A percentile compares a stretch with the other conserved stretches of the same genome.
phyloP scores from a whole-genome alignment of 2,888 invertebrate genomes.

The Hydroisotoma schaefferi region DNA sequence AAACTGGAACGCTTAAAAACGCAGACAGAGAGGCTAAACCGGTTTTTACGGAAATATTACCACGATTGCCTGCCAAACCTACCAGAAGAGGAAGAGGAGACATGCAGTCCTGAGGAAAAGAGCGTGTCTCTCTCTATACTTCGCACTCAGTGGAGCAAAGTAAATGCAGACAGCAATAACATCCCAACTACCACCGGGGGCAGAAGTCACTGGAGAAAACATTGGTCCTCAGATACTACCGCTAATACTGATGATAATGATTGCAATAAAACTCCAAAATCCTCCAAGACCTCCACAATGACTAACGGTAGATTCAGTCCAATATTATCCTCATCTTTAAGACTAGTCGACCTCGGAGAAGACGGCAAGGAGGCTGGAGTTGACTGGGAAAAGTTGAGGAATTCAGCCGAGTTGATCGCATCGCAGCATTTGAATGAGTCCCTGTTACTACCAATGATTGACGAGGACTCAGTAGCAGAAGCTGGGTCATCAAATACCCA shows the following conservation, averaged over 20 bases:
- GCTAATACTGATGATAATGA: too few species aligned
- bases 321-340: background rate
- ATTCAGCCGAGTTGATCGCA: background rate
- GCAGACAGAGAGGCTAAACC: conserved; percentile 45
- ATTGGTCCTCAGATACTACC: too few species aligned
- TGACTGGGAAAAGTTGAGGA: conserved; percentile 9
- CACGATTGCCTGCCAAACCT: conserved; percentile 47
- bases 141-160: conserved; percentile 32
- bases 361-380: conserved; percentile 7
- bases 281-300: background rate
- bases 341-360: background rate
- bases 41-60: conserved; percentile 46
- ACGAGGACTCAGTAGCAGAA: conserved; percentile 29
- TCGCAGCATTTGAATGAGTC: conserved; percentile 4
- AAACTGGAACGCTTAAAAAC: conserved; percentile 44
- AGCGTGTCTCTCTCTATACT: conserved; percentile 32
- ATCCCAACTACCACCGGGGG: background rate
- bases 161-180: background rate
- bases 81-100: conserved; percentile 46
- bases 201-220: background rate
- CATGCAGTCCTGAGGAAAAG: conserved; percentile 44
- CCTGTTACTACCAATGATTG: conserved; percentile 22
- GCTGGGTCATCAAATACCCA: conserved; percentile 10
- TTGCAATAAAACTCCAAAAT: background rate
- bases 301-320: conserved; percentile 6